A percentile compares a stretch with the other conserved stretches of the same genome.
Evolutionary conservation across 23 tunicate species (phyloP).

Genomic region (Botrylloides violaceus): DNA sequence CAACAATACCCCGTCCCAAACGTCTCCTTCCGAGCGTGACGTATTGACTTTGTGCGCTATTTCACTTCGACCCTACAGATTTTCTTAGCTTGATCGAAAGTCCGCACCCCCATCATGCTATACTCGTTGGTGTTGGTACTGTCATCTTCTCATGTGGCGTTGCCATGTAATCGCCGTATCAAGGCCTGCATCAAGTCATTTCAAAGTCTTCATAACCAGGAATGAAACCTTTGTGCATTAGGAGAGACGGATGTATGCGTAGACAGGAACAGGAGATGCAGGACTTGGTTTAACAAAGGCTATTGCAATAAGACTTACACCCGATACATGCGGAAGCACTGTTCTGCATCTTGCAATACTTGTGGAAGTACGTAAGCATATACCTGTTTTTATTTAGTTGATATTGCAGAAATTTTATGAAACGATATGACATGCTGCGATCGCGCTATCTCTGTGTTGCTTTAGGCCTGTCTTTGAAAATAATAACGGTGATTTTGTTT

Average conservation of each 20-base stretch:
- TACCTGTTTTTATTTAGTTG: background rate
- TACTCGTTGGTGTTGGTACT: too few relatives aligned
- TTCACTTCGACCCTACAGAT: background rate
- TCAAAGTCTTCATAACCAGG: too few relatives aligned
- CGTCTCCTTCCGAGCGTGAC: background rate
- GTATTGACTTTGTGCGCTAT: background rate
- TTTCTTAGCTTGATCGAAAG: too few relatives aligned
- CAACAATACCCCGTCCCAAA: background rate
- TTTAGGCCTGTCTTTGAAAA: too few relatives aligned
- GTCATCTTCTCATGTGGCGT: too few relatives aligned
- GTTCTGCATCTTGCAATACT: constrained; percentile 42
- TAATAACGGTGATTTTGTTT: background rate
- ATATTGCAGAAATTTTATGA: background rate
- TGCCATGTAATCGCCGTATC: too few relatives aligned
- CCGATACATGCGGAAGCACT: constrained; percentile 36
- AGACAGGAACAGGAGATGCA: constrained; percentile 34
- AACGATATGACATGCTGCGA: too few relatives aligned
- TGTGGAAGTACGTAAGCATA: constrained; percentile 28
- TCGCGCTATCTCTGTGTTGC: too few relatives aligned
- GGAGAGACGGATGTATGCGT: constrained; percentile 10
- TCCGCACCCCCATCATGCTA: too few relatives aligned
- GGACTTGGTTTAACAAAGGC: constrained; percentile 39
- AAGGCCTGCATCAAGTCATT: too few relatives aligned
- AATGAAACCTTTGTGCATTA: too few relatives aligned
- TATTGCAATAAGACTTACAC: constrained; percentile 35